Evolutionary conservation across 2,797 vertebrate genomes (phyloP).

Genomic region (Pterois miles): DNA sequence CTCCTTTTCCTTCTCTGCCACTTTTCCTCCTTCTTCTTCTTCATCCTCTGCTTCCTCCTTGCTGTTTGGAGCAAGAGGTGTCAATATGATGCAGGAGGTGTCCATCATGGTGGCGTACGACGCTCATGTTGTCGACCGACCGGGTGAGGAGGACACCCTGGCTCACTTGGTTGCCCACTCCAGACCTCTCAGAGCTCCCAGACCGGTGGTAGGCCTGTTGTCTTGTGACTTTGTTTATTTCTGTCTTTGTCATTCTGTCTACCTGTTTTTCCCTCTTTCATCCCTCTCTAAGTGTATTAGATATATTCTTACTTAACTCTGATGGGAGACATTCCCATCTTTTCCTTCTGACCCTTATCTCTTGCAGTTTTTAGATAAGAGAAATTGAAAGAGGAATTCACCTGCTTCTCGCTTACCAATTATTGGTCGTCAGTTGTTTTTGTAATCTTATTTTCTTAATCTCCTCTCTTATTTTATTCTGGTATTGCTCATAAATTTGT

Average conservation of each 20-base stretch:
- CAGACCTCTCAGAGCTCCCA: slow-evolving; percentile 91
- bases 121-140: slow-evolving; percentile 94
- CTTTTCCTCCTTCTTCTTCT: slow-evolving; percentile 19
- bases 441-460: neutral
- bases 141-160: slow-evolving; percentile 91
- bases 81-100: slow-evolving; percentile 98
- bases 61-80: slow-evolving; percentile 30
- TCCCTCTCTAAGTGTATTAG: neutral
- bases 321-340: neutral
- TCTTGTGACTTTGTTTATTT: neutral
- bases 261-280: neutral
- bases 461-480: neutral
- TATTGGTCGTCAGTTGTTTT: neutral
- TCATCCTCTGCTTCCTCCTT: slow-evolving; percentile 31
- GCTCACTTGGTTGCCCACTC: slow-evolving; percentile 91
- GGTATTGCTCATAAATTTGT: no score
- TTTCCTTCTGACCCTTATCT: neutral
- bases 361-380: neutral
- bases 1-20: slow-evolving; percentile 12
- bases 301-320: neutral
- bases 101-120: slow-evolving; percentile 96
- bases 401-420: neutral
- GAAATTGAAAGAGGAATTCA: neutral
- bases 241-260: neutral
- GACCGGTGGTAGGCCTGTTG: slow-evolving; percentile 89